A percentile compares a stretch with the other conserved stretches of the same genome.
These are phyloP conservation scores for Podargus strigoides DNA, from an alignment of 2,797 vertebrate genomes.

Conservation along the genomic window DNA sequence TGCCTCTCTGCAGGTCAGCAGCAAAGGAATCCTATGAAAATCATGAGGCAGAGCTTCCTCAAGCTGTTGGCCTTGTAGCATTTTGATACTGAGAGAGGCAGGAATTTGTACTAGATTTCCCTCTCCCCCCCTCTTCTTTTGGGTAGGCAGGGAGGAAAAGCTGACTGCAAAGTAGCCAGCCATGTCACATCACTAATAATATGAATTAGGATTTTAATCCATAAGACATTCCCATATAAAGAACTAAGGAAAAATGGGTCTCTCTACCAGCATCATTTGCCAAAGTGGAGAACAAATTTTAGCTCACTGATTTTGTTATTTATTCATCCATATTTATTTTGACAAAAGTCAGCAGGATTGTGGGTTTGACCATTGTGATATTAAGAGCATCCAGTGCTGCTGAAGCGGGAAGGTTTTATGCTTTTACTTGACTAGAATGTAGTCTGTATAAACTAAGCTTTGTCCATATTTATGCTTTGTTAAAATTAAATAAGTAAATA, in stretches of 20 bases:
- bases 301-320: background rate
- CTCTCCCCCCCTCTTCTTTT: background rate
- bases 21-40: background rate
- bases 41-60: background rate
- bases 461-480: background rate
- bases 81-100: background rate
- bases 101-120: background rate
- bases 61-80: background rate
- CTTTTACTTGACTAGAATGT: background rate
- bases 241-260: background rate
- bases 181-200: background rate
- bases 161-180: background rate
- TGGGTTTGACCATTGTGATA: background rate
- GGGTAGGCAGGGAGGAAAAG: background rate
- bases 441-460: background rate
- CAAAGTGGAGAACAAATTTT: background rate
- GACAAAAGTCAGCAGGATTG: background rate
- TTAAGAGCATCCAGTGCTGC: background rate
- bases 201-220: background rate
- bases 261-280: background rate
- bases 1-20: background rate
- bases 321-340: background rate
- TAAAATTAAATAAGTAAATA: background rate
- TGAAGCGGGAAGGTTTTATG: background rate
- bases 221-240: background rate